Percentiles rank a stretch among this genome's conserved stretches.
phyloP scores from a whole-genome alignment of 2,888 invertebrate genomes.

The Dioctria linearis region DNA sequence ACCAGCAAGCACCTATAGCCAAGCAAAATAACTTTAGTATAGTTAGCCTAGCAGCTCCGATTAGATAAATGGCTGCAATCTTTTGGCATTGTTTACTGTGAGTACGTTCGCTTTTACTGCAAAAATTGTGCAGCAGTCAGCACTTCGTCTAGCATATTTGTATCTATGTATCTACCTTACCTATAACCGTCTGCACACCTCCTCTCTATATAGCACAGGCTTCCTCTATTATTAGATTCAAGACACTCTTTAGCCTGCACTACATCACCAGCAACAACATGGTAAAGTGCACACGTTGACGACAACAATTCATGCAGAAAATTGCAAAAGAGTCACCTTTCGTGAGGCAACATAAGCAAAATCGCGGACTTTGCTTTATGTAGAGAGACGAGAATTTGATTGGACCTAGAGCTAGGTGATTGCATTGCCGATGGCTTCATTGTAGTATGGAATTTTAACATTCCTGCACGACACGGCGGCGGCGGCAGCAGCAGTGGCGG shows the following conservation, averaged over 20 bases:
- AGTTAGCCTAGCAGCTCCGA: too few relatives aligned
- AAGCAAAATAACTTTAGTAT: too few relatives aligned
- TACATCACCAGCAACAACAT: not conserved
- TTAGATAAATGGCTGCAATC: constrained; percentile 8
- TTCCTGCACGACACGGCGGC: too few relatives aligned
- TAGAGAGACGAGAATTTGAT: not conserved
- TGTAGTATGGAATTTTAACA: not conserved
- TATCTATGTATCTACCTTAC: too few relatives aligned
- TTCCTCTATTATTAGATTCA: constrained; percentile 21
- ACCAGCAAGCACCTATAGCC: not conserved
- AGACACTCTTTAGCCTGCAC: constrained; percentile 19
- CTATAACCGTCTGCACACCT: not conserved
- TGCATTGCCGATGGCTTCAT: constrained; percentile 15
- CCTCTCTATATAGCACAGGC: not conserved
- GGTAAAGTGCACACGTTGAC: constrained; percentile 15
- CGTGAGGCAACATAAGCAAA: constrained; percentile 8
- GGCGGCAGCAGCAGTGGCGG: not conserved
- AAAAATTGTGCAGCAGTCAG: constrained; percentile 10
- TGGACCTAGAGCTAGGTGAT: constrained; percentile 1
- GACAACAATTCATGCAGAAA: constrained; percentile 29
- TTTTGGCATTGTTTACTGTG: not conserved
- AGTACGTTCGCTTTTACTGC: constrained; percentile 26
- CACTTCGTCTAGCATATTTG: not conserved
- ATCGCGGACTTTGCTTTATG: not conserved
- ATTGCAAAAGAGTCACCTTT: constrained; percentile 35